These are phyloP conservation scores for Bradynema listronoti DNA, from an alignment of 1,140 invertebrate genomes.

Conservation along the genomic window DNA sequence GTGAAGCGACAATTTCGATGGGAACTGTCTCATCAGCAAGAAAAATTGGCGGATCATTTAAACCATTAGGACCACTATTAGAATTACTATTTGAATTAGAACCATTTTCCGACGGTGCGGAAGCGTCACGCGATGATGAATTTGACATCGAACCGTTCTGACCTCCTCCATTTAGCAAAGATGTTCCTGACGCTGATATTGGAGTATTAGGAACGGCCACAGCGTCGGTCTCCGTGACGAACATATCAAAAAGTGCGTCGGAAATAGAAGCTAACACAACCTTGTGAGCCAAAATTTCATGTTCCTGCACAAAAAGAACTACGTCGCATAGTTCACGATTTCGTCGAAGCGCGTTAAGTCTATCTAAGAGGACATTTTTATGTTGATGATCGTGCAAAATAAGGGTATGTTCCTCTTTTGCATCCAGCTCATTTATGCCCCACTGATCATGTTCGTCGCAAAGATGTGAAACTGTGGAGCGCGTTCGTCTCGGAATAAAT, in stretches of 20 bases:
- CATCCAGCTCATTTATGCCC: slow-evolving; percentile 45
- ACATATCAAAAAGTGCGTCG: slow-evolving; percentile 72
- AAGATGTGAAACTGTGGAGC: slow-evolving; percentile 44
- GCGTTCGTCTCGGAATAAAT: slow-evolving; percentile 39
- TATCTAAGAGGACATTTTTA: slow-evolving; percentile 39
- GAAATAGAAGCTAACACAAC: slow-evolving; percentile 71
- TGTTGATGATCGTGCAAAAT: slow-evolving; percentile 32
- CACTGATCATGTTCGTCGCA: slow-evolving; percentile 50
- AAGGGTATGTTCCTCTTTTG: slow-evolving; percentile 39
- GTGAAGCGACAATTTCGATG: no score
- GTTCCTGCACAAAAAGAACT: slow-evolving; percentile 58
- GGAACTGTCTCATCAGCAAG: no score
- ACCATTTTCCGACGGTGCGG: not conserved
- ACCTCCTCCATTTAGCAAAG: not conserved
- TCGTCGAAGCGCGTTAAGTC: slow-evolving; percentile 48
- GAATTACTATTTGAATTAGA: not conserved
- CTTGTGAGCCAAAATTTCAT: slow-evolving; percentile 70
- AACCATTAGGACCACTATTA: not conserved
- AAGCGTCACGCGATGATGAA: not conserved
- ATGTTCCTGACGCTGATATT: not conserved
- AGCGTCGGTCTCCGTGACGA: slow-evolving; percentile 66
- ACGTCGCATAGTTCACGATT: slow-evolving; percentile 55
- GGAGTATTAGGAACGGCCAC: no score
- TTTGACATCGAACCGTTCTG: not conserved
- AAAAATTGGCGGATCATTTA: no score